These are phyloP conservation scores for Aleiodes testaceus DNA, from an alignment of 2,888 invertebrate species.

Conservation along the genomic window DNA sequence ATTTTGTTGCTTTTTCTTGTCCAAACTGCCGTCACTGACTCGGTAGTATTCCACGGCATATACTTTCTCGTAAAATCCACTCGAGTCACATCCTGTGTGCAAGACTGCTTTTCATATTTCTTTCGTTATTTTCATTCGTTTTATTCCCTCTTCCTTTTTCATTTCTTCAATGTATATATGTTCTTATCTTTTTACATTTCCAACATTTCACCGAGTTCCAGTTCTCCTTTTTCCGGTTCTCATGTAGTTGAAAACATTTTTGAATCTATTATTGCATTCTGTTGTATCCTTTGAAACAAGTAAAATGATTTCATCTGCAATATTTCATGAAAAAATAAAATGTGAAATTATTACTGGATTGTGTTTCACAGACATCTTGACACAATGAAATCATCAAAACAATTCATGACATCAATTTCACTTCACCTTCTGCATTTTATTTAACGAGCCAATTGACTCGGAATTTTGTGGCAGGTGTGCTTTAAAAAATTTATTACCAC, in stretches of 20 bases:
- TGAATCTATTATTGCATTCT: not conserved
- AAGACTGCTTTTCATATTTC: conserved; percentile 11
- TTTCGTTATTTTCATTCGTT: conserved; percentile 17
- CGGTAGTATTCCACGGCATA: conserved; percentile 23
- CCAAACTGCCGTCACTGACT: conserved; percentile 30
- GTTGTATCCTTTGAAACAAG: not conserved
- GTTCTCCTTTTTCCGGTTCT: not conserved
- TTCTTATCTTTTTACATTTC: not conserved
- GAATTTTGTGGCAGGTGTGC: conserved; percentile 14
- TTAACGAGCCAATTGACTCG: conserved; percentile 7
- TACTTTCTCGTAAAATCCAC: conserved; percentile 5
- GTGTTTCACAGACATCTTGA: too few relatives aligned
- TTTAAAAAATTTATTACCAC: conserved; percentile 1
- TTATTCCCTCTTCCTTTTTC: not conserved
- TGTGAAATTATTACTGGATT: too few relatives aligned
- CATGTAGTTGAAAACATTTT: too few relatives aligned
- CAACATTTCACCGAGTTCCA: not conserved
- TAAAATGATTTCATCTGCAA: not conserved
- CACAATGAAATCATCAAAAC: too few relatives aligned
- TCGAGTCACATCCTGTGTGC: conserved; percentile 13
- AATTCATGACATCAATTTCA: too few relatives aligned
- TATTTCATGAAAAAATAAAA: too few relatives aligned
- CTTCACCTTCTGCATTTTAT: too few relatives aligned
- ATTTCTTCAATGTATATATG: not conserved
- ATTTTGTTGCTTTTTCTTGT: conserved; percentile 31